Evolutionary conservation across 1,140 invertebrate genomes (phyloP).

Genomic region (Xylocopa sonorina): DNA sequence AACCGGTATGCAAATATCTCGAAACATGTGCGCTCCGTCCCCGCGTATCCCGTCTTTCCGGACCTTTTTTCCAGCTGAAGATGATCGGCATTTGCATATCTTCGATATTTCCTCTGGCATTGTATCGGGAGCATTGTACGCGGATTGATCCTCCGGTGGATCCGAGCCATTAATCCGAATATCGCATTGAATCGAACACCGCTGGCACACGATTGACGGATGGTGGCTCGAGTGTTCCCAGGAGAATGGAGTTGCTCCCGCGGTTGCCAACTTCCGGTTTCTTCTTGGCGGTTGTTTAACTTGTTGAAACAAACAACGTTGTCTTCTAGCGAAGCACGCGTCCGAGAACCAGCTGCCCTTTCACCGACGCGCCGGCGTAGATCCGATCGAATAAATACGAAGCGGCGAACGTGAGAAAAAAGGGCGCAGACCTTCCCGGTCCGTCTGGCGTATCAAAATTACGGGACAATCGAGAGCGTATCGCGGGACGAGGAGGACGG

Average conservation of each 20-base stretch:
- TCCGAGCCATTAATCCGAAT: slow-evolving; percentile 81
- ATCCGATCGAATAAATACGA: slow-evolving; percentile 50
- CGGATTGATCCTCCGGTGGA: slow-evolving; percentile 72
- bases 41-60: slow-evolving; percentile 78
- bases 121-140: slow-evolving; percentile 78
- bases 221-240: slow-evolving; percentile 79
- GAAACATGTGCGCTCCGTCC: slow-evolving; percentile 76
- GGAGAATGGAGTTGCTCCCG: slow-evolving; percentile 70
- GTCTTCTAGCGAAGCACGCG: neutral
- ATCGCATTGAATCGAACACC: slow-evolving; percentile 77
- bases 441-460: slow-evolving; percentile 80
- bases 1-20: slow-evolving; percentile 78
- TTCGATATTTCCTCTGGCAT: slow-evolving; percentile 82
- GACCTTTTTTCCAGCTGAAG: slow-evolving; percentile 78
- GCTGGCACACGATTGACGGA: slow-evolving; percentile 78
- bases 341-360: slow-evolving; percentile 22
- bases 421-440: slow-evolving; percentile 48
- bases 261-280: slow-evolving; percentile 66
- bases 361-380: slow-evolving; percentile 4
- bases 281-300: no score
- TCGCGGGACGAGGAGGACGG: slow-evolving; percentile 59
- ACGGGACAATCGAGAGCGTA: slow-evolving; percentile 79
- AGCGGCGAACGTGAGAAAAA: slow-evolving; percentile 73
- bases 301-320: no score
- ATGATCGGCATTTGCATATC: slow-evolving; percentile 82